A percentile compares a stretch with the other conserved stretches of the same genome.
phyloP scores from a whole-genome alignment of 2,888 invertebrate species.

The Scotopteryx bipunctaria region DNA sequence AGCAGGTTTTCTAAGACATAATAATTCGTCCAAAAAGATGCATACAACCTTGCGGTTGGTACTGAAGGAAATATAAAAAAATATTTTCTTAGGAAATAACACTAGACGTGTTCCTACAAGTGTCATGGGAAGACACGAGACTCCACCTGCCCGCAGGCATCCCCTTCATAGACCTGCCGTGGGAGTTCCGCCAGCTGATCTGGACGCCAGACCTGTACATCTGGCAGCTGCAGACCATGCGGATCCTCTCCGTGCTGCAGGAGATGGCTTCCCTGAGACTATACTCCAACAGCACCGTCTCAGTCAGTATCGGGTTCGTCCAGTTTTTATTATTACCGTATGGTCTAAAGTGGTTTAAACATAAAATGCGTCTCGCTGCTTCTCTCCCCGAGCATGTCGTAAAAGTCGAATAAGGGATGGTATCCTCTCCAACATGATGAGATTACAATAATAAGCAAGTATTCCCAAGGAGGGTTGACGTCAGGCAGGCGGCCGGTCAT shows the following conservation, averaged over 20 bases:
- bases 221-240: conserved; percentile 85
- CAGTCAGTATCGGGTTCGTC: conserved; percentile 86
- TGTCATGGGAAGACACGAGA: conserved; percentile 84
- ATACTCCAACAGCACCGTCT: conserved; percentile 84
- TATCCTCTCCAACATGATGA: too few species aligned
- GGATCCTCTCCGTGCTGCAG: conserved; percentile 83
- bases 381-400: too few species aligned
- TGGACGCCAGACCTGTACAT: conserved; percentile 87
- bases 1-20: too few species aligned
- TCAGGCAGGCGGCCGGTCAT: too few species aligned
- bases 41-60: too few species aligned
- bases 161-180: conserved; percentile 83
- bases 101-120: conserved; percentile 85
- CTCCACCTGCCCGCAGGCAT: conserved; percentile 71
- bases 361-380: too few species aligned
- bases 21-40: too few species aligned
- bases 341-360: too few species aligned
- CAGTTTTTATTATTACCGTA: conserved; percentile 42
- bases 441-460: too few species aligned
- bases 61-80: background rate
- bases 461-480: too few species aligned
- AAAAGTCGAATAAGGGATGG: too few species aligned
- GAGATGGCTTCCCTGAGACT: conserved; percentile 85
- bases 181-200: conserved; percentile 84
- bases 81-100: conserved; percentile 82